Evolutionary conservation across 2,888 invertebrate genomes (phyloP).

Genomic region (Apomyelois bistriatella): DNA sequence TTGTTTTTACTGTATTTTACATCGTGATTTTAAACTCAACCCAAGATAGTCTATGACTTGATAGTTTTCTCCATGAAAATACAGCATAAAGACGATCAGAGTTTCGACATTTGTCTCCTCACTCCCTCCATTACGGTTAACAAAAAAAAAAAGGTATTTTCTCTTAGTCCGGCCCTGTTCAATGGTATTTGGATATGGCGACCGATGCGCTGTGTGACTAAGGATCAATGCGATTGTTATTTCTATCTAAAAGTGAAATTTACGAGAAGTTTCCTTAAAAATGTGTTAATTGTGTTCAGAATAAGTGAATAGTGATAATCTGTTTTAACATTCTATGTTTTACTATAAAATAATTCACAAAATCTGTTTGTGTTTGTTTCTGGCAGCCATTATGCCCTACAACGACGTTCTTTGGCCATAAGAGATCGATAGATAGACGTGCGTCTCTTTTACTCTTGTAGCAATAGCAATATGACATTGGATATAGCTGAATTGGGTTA

Average conservation of each 20-base stretch:
- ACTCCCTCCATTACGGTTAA: no score
- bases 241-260: slow-evolving; percentile 41
- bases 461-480: slow-evolving; percentile 35
- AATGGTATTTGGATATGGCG: slow-evolving; percentile 71
- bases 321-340: slow-evolving; percentile 31
- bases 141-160: neutral
- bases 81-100: no score
- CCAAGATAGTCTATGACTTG: no score
- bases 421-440: slow-evolving; percentile 49
- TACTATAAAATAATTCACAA: slow-evolving; percentile 47
- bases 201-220: slow-evolving; percentile 63
- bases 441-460: slow-evolving; percentile 53
- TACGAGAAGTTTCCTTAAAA: slow-evolving; percentile 19
- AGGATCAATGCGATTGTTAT: slow-evolving; percentile 58
- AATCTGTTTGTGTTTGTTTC: slow-evolving; percentile 44
- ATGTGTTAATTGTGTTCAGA: slow-evolving; percentile 28
- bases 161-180: slow-evolving; percentile 52
- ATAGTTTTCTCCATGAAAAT: no score
- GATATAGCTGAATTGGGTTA: slow-evolving; percentile 34
- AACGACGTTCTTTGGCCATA: slow-evolving; percentile 37
- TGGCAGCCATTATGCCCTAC: slow-evolving; percentile 58
- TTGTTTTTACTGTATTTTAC: no score
- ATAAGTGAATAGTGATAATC: slow-evolving; percentile 24
- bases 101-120: no score
- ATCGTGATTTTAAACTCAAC: no score